These are phyloP conservation scores for Macropodus opercularis DNA, from an alignment of 2,797 vertebrate genomes.

Conservation along the genomic window DNA sequence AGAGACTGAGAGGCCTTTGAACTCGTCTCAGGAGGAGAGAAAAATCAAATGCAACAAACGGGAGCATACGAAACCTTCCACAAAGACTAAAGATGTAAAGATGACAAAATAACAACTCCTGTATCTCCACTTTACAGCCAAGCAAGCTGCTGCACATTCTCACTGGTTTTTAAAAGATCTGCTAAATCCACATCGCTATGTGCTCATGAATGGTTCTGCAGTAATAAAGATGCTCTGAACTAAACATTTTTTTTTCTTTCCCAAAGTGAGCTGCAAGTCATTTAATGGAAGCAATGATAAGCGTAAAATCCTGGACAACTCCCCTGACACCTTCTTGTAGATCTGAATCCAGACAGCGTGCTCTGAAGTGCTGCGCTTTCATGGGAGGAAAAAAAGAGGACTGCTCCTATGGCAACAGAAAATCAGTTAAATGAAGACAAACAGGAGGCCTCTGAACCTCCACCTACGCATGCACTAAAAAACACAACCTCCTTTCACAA, in stretches of 20 bases:
- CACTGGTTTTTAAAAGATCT: slow-evolving; percentile 23
- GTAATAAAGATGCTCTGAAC: slow-evolving; percentile 56
- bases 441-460: slow-evolving; percentile 80
- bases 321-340: slow-evolving; percentile 72
- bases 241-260: slow-evolving; percentile 61
- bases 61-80: slow-evolving; percentile 20
- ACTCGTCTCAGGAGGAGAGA: slow-evolving; percentile 16
- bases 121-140: slow-evolving; percentile 7
- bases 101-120: slow-evolving; percentile 37
- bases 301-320: slow-evolving; percentile 78
- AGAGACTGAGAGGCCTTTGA: slow-evolving; percentile 49
- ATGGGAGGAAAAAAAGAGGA: slow-evolving; percentile 65
- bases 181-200: slow-evolving; percentile 48
- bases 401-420: slow-evolving; percentile 82
- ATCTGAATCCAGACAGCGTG: slow-evolving; percentile 65
- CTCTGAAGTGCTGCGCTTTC: slow-evolving; percentile 74
- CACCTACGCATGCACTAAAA: slow-evolving; percentile 76
- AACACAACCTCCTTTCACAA: slow-evolving; percentile 78
- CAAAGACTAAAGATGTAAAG: slow-evolving; percentile 25
- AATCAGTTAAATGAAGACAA: slow-evolving; percentile 81
- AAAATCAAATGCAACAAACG: slow-evolving; percentile 45
- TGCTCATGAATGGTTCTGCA: slow-evolving; percentile 37
- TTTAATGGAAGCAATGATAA: slow-evolving; percentile 65
- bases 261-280: slow-evolving; percentile 67
- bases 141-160: slow-evolving; percentile 10